These are phyloP conservation scores for Bovichtus diacanthus DNA, from an alignment of 2,797 vertebrate species.

Conservation along the genomic window DNA sequence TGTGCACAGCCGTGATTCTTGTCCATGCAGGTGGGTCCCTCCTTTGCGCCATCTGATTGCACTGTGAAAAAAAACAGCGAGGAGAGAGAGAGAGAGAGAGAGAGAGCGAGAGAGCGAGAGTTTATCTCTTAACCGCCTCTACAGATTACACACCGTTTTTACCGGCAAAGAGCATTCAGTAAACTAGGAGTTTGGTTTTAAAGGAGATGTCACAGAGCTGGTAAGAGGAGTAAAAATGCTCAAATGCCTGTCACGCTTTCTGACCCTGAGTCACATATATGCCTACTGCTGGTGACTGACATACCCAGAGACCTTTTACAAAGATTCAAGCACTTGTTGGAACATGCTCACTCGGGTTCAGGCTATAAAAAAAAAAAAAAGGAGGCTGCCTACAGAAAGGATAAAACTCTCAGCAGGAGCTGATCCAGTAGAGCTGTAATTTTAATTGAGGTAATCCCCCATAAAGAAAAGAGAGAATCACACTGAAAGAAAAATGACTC, in stretches of 20 bases:
- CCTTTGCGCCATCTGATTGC: conserved; percentile 81
- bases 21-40: conserved; percentile 99
- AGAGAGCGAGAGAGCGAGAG: conserved; percentile 3
- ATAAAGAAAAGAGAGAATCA: conserved; percentile 66
- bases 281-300: conserved; percentile 75
- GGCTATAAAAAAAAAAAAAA: conserved; percentile 76
- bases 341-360: conserved; percentile 71
- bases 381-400: conserved; percentile 68
- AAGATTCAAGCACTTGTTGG: conserved; percentile 69
- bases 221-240: conserved; percentile 36
- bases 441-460: conserved; percentile 83
- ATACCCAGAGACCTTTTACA: conserved; percentile 62
- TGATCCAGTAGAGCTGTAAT: conserved; percentile 78
- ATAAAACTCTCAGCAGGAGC: conserved; percentile 77
- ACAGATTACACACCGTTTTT: conserved; percentile 25
- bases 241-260: conserved; percentile 50
- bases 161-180: conserved; percentile 22
- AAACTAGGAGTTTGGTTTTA: conserved; percentile 36
- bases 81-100: conserved; percentile 2
- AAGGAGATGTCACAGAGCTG: conserved; percentile 26
- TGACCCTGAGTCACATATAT: conserved; percentile 46
- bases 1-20: conserved; percentile 98
- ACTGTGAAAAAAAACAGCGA: conserved; percentile 57
- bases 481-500: conserved; percentile 33
- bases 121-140: conserved; percentile 22